phyloP scores from a whole-genome alignment of 2,888 invertebrate species.

The Temnothorax unifasciatus region DNA sequence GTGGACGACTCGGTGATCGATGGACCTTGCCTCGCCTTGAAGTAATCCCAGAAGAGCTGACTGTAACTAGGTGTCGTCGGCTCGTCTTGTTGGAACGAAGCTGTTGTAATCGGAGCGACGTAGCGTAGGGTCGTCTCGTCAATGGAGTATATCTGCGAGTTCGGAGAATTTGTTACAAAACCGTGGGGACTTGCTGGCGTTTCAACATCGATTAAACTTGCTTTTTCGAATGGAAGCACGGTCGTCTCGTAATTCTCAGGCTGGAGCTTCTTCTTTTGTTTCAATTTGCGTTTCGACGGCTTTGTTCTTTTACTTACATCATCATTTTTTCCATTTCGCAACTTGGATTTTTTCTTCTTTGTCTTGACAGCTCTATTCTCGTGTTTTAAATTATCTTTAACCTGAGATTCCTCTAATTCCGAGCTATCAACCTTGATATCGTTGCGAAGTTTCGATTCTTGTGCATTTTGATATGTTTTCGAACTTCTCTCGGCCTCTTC shows the following conservation, averaged over 20 bases:
- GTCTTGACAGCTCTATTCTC: background rate
- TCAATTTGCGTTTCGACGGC: background rate
- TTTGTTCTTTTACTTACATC: background rate
- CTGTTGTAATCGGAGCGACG: background rate
- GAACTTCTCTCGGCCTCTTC: constrained; percentile 71
- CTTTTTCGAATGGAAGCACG: background rate
- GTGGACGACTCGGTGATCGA: constrained; percentile 24
- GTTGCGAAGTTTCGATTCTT: constrained; percentile 9
- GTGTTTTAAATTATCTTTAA: background rate
- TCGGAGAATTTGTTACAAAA: background rate
- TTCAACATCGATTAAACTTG: background rate
- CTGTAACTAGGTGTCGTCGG: constrained; percentile 73
- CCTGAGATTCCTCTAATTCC: background rate
- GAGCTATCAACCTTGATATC: background rate
- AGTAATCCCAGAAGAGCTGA: constrained; percentile 78
- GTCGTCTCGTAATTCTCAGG: constrained; percentile 25
- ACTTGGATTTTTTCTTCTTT: constrained; percentile 7
- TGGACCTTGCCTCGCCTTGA: constrained; percentile 69
- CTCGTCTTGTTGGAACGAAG: constrained; percentile 6
- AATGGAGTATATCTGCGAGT: constrained; percentile 1
- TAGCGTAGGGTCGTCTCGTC: constrained; percentile 24
- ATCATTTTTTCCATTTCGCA: background rate
- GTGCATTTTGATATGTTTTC: constrained; percentile 62
- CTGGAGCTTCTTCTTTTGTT: background rate
- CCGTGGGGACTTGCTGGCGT: background rate